Percentiles rank a stretch among this genome's conserved stretches.
Conservation (phyloP, 2,113 vertebrate species). For the Serinus canaria region DNA sequence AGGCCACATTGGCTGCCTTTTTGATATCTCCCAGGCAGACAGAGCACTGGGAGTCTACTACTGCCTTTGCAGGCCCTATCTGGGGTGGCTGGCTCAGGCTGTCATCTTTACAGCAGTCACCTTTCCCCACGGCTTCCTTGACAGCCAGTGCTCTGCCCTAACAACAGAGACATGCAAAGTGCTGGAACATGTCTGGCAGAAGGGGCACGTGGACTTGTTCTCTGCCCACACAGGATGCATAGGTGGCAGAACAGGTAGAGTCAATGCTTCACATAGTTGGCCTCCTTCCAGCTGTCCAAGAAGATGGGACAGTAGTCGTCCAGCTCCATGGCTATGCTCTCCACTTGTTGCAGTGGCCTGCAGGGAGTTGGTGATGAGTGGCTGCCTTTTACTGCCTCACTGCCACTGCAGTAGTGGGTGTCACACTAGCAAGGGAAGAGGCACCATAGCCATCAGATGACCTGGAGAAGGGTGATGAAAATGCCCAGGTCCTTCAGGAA, state of each 20-base stretch:
- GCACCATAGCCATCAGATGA: neutral
- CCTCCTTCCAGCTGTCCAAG: neutral
- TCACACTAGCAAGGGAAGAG: neutral
- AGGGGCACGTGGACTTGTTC: accelerated
- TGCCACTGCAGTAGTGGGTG: accelerated
- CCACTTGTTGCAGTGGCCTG: accelerated
- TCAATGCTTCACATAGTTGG: neutral
- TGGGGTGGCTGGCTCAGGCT: neutral
- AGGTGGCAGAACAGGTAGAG: neutral
- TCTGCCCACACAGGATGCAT: neutral
- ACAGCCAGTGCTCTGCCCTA: neutral
- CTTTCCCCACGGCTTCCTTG: neutral
- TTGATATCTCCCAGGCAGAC: neutral
- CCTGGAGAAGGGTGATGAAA: neutral
- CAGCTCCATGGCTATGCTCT: neutral
- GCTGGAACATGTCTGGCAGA: neutral
- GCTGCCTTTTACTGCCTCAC: accelerated
- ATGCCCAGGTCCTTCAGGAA: neutral
- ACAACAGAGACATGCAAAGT: neutral
- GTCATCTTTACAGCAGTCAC: neutral
- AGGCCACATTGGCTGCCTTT: neutral
- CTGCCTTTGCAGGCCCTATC: neutral
- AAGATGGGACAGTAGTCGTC: neutral
- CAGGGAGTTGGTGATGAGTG: neutral
- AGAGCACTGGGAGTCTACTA: neutral